Evolutionary conservation across 2,797 vertebrate genomes (phyloP).

Genomic region (Chiloscyllium punctatum): DNA sequence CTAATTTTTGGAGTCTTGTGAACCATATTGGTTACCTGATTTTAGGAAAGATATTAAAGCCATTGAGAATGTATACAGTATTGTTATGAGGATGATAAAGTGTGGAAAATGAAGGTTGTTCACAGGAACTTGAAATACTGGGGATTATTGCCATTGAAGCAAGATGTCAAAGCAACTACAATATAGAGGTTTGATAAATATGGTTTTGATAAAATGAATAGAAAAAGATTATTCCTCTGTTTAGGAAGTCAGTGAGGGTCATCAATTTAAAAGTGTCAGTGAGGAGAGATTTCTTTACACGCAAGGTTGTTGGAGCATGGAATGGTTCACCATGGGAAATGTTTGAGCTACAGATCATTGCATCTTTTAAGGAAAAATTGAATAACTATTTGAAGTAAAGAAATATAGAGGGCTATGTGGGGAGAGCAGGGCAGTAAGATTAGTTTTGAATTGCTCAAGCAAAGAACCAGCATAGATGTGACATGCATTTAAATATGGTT

Average conservation of each 20-base stretch:
- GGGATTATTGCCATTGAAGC: background rate
- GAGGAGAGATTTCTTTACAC: background rate
- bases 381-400: constrained; percentile 1
- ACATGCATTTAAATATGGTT: background rate
- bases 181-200: background rate
- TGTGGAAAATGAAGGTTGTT: background rate
- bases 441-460: background rate
- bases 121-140: background rate
- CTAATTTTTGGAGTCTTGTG: background rate
- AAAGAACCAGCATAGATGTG: background rate
- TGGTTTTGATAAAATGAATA: constrained; percentile 11
- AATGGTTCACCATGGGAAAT: background rate
- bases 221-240: background rate
- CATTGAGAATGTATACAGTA: background rate
- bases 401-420: background rate
- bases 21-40: background rate
- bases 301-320: background rate
- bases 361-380: background rate
- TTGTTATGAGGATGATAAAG: background rate
- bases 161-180: background rate
- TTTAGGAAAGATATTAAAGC: background rate
- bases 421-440: background rate
- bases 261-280: constrained; percentile 2
- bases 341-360: background rate
- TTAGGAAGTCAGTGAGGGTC: background rate